These are phyloP conservation scores for Sebastes wilsoni DNA, from an alignment of 2,797 vertebrate species.

Conservation along the genomic window DNA sequence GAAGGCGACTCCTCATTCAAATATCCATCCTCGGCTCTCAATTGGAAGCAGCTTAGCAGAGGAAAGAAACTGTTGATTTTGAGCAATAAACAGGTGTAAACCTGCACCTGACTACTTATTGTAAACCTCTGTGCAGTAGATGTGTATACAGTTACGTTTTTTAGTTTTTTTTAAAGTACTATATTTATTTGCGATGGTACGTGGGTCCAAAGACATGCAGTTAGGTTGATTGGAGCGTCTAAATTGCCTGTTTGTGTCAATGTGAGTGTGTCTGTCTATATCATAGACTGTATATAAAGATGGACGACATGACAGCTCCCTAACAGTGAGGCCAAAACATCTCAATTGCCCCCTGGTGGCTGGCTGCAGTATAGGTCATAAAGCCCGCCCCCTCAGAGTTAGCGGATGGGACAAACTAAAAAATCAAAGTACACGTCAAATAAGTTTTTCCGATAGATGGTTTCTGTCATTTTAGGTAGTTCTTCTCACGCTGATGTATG, in stretches of 20 bases:
- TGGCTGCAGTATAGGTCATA: no score
- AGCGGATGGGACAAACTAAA: no score
- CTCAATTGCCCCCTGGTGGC: no score
- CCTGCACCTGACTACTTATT: neutral
- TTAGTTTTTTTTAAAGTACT: neutral
- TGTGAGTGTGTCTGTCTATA: neutral
- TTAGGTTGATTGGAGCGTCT: neutral
- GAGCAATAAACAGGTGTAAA: neutral
- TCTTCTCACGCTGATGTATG: no score
- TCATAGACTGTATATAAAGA: no score
- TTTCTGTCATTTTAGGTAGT: no score
- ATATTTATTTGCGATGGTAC: neutral
- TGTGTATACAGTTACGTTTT: neutral
- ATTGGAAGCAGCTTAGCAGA: conserved; percentile 3
- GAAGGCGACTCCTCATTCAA: conserved; percentile 21
- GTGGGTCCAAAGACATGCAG: neutral
- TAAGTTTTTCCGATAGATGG: no score
- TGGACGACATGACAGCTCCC: no score
- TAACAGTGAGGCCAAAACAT: no score
- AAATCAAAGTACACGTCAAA: no score
- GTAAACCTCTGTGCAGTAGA: neutral
- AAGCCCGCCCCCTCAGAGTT: no score
- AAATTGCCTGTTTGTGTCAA: neutral
- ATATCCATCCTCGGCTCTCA: conserved; percentile 8
- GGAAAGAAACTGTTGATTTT: conserved; percentile 9